These are phyloP conservation scores for Nasonia vitripennis DNA, from an alignment of 1,140 invertebrate genomes.

Conservation along the genomic window DNA sequence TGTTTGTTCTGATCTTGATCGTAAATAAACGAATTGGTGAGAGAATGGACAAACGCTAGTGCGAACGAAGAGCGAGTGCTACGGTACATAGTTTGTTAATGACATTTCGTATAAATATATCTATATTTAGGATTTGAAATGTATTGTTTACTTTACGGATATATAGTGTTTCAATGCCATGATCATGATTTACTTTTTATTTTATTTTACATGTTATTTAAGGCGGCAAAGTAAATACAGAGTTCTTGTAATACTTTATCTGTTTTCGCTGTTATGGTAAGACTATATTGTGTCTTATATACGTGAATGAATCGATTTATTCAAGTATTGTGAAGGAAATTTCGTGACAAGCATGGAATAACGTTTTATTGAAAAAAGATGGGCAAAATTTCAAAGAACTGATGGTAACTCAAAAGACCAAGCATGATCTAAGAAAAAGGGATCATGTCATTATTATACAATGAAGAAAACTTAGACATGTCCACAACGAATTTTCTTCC, in stretches of 20 bases:
- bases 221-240: not conserved
- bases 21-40: not conserved
- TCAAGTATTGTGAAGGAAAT: constrained; percentile 46
- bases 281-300: constrained; percentile 35
- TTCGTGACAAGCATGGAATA: constrained; percentile 29
- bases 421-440: constrained; percentile 13
- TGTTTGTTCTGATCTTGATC: not conserved
- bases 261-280: constrained; percentile 31
- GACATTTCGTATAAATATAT: constrained; percentile 26
- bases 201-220: constrained; percentile 35
- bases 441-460: constrained; percentile 11
- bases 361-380: constrained; percentile 12
- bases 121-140: constrained; percentile 33
- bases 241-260: constrained; percentile 26
- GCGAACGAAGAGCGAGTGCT: not conserved
- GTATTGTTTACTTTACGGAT: constrained; percentile 34
- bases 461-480: constrained; percentile 18
- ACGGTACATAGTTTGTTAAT: constrained; percentile 17
- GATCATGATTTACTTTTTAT: constrained; percentile 5
- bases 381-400: constrained; percentile 33
- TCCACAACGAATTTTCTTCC: constrained; percentile 50
- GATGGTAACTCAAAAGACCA: constrained; percentile 24
- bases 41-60: constrained; percentile 3
- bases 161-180: constrained; percentile 34
- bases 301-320: constrained; percentile 38